Base-by-base conservation (phyloP, 2,888 invertebrate species). In the Tetragonula carbonaria region DNA sequence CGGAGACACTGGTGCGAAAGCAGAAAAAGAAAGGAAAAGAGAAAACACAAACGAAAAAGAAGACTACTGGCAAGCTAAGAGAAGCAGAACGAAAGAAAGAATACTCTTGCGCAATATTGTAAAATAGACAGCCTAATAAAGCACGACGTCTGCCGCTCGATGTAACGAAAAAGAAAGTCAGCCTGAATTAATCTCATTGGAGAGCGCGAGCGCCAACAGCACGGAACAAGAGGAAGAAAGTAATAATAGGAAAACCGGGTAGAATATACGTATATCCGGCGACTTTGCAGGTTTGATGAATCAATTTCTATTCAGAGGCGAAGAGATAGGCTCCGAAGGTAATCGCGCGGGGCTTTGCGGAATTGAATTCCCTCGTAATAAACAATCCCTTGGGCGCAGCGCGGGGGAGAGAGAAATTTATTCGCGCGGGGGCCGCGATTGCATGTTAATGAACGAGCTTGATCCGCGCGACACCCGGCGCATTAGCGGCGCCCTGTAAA, bases 401-500 rank as follows among this genome's bases (percentile, higher is more conserved):
- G 23, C 53, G 65, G 2, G 45, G 65, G 14, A 55, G 59, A 70
- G 68, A 5, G 68, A 65, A 62, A 83, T 84, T 82, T 83, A 83
- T 83, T 75, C 74, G 28, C 68, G 74, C 66, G 51, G 57, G 45
- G 57, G 51, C 14, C 57, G 33, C 75, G 85, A 84, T 84, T 81
- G 81, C 73, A 81, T 80, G 66, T 84, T 85, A 86, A 86, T 81
- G 85, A 86, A 86, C 73, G 75, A 73, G 80, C 59, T 75, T 81
- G 81, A 85, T 84, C 76, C 67, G 67, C 62, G 75, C 68, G 76
- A 78, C 81, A 76, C 81, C 78, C 73, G 73, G 65, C 73, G 65
- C 81, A 85, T 86, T 85, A 85, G 75, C 82, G 82, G 81, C 79
- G 23, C 63, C 67, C 50, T 82, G 86, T 85, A 86, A 86, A 86